Base-by-base conservation (phyloP, 2,888 invertebrate genomes). In the Parnassius orleans region DNA sequence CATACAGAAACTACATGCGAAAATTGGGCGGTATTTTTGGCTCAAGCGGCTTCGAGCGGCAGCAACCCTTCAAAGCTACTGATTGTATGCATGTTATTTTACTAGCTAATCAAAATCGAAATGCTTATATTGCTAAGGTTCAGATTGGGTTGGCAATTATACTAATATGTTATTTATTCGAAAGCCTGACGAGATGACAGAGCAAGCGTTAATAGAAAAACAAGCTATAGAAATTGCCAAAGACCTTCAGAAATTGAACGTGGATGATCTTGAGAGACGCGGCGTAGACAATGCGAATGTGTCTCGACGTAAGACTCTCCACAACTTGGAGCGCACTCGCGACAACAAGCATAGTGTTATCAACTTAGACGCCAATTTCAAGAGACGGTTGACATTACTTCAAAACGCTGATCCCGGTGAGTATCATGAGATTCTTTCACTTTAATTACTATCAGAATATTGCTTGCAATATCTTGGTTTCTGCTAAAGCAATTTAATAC, bases 321-420 rank as follows among this genome's bases (percentile, higher is more conserved):
- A 96, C 77, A 97, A 98, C 78, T 89, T 98, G 61, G 98, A 98
- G 79, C 95, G 96, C 69, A 95, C 96, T 10, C 93, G 96, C 7
- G 95, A 96, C 73, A 95, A 95, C 71, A 95, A 96, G 63, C 94
- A 96, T 47, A 96, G 95, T 70, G 96, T 96, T 67, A 95, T 97
- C 67, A 98, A 98, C 1, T 90, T 98, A 60, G 98, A 98, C 81
- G 97, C 98, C 19, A 98, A 98, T 19, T 98, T 98, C 87, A 96
- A 97, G 77, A 96, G 98, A 72, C 93, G 98, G 47, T 96, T 98
- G 80, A 95, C 96, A 61, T 95, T 95, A 77, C 89, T 96, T 76
- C 95, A 95, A 68, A 95, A 95, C 55, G 95, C 95, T 72, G 94
- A 94, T 73, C 84, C 93, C 57, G 79, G 90, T 89, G 66, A 76